Evolutionary conservation across 2,113 vertebrate genomes (phyloP).

Genomic region (Crotalus tigris): DNA sequence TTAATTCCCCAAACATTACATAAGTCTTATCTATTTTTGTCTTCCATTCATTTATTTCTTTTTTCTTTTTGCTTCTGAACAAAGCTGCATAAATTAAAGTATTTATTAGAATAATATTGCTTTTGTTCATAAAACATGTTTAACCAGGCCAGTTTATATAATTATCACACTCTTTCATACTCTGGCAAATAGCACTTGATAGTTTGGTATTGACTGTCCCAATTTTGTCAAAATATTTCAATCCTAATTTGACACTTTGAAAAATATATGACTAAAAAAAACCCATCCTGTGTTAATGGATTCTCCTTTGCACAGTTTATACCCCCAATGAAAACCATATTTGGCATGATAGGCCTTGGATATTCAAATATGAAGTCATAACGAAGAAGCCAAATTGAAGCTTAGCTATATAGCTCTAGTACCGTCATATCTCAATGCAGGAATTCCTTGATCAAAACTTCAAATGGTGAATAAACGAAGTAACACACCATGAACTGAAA

Average conservation of each 20-base stretch:
- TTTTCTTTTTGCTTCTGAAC: background rate
- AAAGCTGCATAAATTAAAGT: background rate
- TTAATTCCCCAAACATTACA: background rate
- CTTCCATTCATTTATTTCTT: background rate
- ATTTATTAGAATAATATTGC: background rate
- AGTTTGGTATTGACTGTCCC: background rate
- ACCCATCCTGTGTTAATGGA: conserved; percentile 70
- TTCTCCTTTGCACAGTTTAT: conserved; percentile 70
- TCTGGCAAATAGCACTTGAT: background rate
- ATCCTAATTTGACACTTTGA: background rate
- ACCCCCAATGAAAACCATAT: conserved; percentile 74
- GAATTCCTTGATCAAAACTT: conserved; percentile 64
- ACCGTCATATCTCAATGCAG: conserved; percentile 60
- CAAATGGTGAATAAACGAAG: conserved; percentile 57
- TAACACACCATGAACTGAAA: conserved; percentile 54
- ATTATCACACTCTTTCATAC: background rate
- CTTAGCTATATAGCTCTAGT: conserved; percentile 65
- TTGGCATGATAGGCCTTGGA: conserved; percentile 76
- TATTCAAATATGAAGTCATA: conserved; percentile 78
- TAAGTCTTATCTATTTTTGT: background rate
- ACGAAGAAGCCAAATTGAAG: conserved; percentile 79
- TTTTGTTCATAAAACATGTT: background rate
- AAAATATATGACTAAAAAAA: background rate
- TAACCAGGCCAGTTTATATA: background rate
- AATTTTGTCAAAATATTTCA: background rate